These are phyloP conservation scores for Orussus abietinus DNA, from an alignment of 1,140 invertebrate species.

Conservation along the genomic window DNA sequence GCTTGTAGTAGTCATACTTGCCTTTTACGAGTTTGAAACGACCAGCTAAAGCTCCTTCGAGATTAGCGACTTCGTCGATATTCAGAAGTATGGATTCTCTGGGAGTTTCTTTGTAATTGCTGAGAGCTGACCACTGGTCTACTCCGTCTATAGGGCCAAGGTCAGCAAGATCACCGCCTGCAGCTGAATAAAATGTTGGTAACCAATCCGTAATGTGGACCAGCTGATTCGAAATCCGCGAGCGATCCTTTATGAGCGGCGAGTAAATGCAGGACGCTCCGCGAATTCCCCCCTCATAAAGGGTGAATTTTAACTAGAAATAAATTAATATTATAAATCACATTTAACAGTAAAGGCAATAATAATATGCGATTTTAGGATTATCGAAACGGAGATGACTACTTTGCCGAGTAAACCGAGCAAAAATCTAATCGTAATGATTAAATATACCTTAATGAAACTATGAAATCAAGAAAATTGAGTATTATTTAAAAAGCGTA, in stretches of 20 bases:
- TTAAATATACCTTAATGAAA: too few relatives aligned
- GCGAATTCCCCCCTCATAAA: slow-evolving; percentile 66
- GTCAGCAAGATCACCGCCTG: slow-evolving; percentile 38
- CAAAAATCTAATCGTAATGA: too few relatives aligned
- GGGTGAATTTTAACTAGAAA: slow-evolving; percentile 44
- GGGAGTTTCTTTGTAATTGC: background rate
- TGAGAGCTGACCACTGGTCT: slow-evolving; percentile 43
- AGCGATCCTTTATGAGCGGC: slow-evolving; percentile 41
- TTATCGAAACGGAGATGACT: too few relatives aligned
- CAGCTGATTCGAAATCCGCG: slow-evolving; percentile 54
- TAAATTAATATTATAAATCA: slow-evolving; percentile 9
- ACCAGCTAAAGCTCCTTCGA: background rate
- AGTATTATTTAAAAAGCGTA: too few relatives aligned
- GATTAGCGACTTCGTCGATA: background rate
- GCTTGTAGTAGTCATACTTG: background rate
- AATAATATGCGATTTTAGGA: too few relatives aligned
- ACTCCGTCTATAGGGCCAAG: slow-evolving; percentile 32
- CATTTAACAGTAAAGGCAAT: too few relatives aligned
- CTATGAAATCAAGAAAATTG: too few relatives aligned
- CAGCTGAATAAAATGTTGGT: slow-evolving; percentile 56
- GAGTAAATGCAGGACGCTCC: slow-evolving; percentile 56
- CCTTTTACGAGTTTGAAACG: background rate
- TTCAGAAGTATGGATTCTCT: background rate
- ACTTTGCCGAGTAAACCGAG: too few relatives aligned
- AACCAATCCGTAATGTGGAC: slow-evolving; percentile 68